These are phyloP conservation scores for Betta splendens DNA, from an alignment of 2,797 vertebrate genomes.

Conservation along the genomic window DNA sequence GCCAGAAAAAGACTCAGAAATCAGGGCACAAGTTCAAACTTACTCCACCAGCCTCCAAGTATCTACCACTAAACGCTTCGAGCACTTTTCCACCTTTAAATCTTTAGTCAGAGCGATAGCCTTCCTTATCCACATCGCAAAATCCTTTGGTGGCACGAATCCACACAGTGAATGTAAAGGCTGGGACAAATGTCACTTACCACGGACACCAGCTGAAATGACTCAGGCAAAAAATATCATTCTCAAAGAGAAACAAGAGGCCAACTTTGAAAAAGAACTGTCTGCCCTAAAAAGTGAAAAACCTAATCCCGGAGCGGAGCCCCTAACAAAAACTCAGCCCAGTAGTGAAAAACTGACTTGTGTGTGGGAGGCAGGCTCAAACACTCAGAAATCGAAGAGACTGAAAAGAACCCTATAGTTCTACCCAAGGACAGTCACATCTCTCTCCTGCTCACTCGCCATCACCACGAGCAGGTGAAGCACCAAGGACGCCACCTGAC, in stretches of 20 bases:
- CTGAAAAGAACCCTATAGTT: constrained; percentile 25
- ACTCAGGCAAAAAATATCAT: too few relatives aligned
- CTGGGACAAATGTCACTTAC: too few relatives aligned
- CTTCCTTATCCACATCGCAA: constrained; percentile 7
- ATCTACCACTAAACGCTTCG: constrained; percentile 3
- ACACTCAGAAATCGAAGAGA: too few relatives aligned
- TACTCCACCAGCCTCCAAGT: neutral
- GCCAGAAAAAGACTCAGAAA: constrained; percentile 25
- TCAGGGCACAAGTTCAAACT: constrained; percentile 10
- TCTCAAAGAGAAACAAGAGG: too few relatives aligned
- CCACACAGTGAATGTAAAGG: too few relatives aligned
- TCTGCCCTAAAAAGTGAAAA: neutral
- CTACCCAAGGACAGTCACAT: constrained; percentile 25
- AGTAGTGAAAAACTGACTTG: constrained; percentile 13
- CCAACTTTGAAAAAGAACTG: constrained; percentile 11
- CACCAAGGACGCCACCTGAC: constrained; percentile 30
- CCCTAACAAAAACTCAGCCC: constrained; percentile 16
- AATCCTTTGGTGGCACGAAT: too few relatives aligned
- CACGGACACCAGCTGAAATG: too few relatives aligned
- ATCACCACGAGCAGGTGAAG: constrained; percentile 29
- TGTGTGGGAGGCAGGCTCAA: constrained; percentile 22
- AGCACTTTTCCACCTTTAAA: constrained; percentile 19
- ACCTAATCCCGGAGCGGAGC: neutral
- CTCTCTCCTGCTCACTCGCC: constrained; percentile 11
- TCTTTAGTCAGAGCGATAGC: neutral